Conservation (phyloP, 2,888 invertebrate genomes). For the Nemurella pictetii region DNA sequence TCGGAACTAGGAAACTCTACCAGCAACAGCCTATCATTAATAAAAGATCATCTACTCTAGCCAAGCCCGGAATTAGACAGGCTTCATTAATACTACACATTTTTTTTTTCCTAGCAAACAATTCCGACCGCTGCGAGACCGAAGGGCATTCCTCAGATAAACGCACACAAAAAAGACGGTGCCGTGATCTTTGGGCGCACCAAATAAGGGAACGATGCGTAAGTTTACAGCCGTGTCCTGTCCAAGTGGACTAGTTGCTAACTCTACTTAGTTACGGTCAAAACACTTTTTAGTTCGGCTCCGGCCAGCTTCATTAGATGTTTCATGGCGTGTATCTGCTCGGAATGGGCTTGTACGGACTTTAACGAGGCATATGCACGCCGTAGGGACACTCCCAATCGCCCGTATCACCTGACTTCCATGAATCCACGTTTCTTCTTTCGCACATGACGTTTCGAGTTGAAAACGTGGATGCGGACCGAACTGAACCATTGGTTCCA, state of each 20-base stretch:
- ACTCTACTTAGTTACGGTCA: not conserved
- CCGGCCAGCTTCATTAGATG: not conserved
- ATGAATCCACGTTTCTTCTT: not conserved
- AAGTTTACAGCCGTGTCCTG: not conserved
- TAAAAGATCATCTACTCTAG: not conserved
- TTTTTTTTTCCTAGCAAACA: not conserved
- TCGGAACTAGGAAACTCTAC: not conserved
- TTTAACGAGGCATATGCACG: not conserved
- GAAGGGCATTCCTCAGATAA: slow-evolving; percentile 14
- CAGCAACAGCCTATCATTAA: not conserved
- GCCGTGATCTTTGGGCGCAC: not conserved
- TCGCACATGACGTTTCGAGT: not conserved
- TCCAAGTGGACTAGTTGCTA: not conserved
- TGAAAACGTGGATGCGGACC: not conserved
- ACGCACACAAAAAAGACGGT: not conserved
- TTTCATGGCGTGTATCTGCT: not conserved
- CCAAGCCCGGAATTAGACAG: slow-evolving; percentile 2
- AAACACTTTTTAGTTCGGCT: not conserved
- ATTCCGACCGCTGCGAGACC: not conserved
- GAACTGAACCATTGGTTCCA: not conserved
- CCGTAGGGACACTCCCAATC: not conserved
- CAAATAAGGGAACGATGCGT: not conserved
- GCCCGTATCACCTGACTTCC: not conserved
- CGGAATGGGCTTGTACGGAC: not conserved
- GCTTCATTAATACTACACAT: not conserved